Conservation (phyloP, 2,113 vertebrate genomes). For the Rana temporaria region DNA sequence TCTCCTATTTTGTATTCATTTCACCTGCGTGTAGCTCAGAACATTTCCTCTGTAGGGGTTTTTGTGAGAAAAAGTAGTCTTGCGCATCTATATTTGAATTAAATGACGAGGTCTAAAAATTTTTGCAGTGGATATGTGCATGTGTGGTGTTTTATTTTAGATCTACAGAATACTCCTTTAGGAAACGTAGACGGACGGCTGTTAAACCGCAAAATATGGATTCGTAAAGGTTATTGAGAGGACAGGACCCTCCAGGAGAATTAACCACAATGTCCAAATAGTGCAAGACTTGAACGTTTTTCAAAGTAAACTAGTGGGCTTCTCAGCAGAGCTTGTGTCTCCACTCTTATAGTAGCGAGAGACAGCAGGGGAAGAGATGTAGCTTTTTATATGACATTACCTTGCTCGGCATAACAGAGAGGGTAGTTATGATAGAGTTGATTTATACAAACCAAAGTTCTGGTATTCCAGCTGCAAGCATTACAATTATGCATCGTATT, state of each 20-base stretch:
- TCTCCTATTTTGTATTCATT: no score
- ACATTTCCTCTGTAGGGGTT: no score
- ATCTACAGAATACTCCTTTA: conserved; percentile 8
- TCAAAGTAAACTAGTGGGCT: conserved; percentile 19
- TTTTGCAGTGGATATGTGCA: no score
- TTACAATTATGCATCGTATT: no score
- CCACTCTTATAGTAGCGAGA: not conserved
- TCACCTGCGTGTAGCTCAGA: no score
- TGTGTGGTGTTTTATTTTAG: not conserved
- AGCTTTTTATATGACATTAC: not conserved
- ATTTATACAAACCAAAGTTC: no score
- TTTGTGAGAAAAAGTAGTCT: no score
- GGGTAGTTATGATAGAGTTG: not conserved
- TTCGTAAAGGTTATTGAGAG: conserved; percentile 15
- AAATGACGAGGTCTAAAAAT: no score
- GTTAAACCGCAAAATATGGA: conserved; percentile 12
- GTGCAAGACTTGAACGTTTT: conserved; percentile 4
- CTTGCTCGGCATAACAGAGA: not conserved
- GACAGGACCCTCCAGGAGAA: conserved; percentile 25
- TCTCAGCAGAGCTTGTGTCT: conserved; percentile 4
- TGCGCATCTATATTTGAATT: no score
- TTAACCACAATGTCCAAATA: conserved; percentile 31
- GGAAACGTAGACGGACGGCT: not conserved
- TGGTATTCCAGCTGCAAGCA: no score
- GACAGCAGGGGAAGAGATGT: not conserved